A percentile compares a stretch with the other conserved stretches of the same genome.
Conservation (phyloP, 92 coral and sea anemone genomes). For the Epizoanthus illoricatus region DNA sequence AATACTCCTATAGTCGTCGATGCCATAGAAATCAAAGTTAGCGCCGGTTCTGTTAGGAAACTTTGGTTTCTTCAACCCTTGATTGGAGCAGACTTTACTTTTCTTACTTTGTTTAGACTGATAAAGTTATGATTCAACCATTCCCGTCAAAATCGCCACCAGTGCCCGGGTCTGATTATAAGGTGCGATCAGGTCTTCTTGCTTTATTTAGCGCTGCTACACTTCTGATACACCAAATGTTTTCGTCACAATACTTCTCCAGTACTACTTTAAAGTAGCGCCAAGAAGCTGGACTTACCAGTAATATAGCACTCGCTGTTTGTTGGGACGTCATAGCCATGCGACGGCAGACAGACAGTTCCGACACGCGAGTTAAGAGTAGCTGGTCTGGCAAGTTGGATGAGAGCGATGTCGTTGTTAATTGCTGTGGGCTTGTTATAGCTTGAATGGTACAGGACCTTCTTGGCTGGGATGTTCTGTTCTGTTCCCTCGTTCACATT, state of each 20-base stretch:
- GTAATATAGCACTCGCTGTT: constrained; percentile 61
- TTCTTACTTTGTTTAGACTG: no score
- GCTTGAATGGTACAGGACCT: constrained; percentile 47
- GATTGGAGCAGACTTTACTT: no score
- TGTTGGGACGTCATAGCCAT: constrained; percentile 49
- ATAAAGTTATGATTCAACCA: no score
- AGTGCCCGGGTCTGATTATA: no score
- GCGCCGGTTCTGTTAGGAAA: no score
- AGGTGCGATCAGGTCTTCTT: no score
- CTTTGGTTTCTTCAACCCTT: no score
- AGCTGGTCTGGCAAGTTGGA: constrained; percentile 56
- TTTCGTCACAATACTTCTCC: background rate
- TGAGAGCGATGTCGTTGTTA: constrained; percentile 68
- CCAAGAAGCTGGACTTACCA: constrained; percentile 37
- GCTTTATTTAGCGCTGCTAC: no score
- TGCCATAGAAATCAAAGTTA: no score
- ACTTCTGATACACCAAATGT: no score
- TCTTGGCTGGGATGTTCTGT: constrained; percentile 54
- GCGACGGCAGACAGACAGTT: constrained; percentile 63
- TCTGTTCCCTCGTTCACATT: constrained; percentile 62
- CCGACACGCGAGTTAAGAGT: constrained; percentile 58
- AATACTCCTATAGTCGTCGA: no score
- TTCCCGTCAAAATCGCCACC: no score
- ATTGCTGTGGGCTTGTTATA: constrained; percentile 54
- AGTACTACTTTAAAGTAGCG: background rate